These are phyloP conservation scores for Merodon equestris DNA, from an alignment of 2,888 invertebrate species.

Conservation along the genomic window DNA sequence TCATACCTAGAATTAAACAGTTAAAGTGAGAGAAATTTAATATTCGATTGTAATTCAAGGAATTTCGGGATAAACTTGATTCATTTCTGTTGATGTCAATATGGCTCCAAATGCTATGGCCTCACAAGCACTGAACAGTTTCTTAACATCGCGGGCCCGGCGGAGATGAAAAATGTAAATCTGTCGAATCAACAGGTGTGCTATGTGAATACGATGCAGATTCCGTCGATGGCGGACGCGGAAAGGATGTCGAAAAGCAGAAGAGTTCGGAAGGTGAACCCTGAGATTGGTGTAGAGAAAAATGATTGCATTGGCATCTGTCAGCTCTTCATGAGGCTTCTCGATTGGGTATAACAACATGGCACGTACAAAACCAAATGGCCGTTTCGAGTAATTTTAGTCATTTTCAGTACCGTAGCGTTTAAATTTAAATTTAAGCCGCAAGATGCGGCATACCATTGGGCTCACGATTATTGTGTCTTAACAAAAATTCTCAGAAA, in stretches of 20 bases:
- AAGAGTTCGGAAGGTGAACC: conserved; percentile 81
- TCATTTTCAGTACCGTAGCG: conserved; percentile 91
- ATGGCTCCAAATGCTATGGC: conserved; percentile 78
- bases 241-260: conserved; percentile 80
- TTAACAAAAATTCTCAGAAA: conserved; percentile 96
- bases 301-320: conserved; percentile 87
- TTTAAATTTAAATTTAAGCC: too few relatives aligned
- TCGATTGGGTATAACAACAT: conserved; percentile 95
- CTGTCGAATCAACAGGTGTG: conserved; percentile 80
- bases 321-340: conserved; percentile 88
- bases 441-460: conserved; percentile 90
- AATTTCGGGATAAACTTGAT: too few relatives aligned
- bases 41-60: too few relatives aligned
- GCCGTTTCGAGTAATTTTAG: conserved; percentile 90
- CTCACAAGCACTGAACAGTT: conserved; percentile 75
- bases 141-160: conserved; percentile 72
- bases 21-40: too few relatives aligned
- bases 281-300: conserved; percentile 89
- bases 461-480: conserved; percentile 91
- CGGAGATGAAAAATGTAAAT: conserved; percentile 72
- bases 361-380: conserved; percentile 96
- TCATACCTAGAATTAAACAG: too few relatives aligned
- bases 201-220: conserved; percentile 84
- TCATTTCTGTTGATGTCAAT: too few relatives aligned
- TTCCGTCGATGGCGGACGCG: conserved; percentile 82